phyloP scores from a whole-genome alignment of 2,113 vertebrate genomes.

The Corythornis madagascariensis region DNA sequence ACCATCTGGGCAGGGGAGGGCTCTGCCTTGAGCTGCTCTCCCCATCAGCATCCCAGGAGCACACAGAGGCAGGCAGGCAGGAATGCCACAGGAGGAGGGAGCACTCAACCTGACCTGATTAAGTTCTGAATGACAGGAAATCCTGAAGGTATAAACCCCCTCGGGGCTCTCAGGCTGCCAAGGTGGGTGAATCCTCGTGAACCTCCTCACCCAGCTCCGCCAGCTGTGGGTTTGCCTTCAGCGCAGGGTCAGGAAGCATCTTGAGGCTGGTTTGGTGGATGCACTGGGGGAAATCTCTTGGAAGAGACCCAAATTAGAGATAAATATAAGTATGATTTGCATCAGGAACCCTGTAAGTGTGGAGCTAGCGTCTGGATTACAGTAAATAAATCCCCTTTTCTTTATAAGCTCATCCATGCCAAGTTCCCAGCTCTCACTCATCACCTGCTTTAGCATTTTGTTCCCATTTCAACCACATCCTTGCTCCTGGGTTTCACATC shows the following conservation, averaged over 20 bases:
- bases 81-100: neutral
- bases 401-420: neutral
- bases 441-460: neutral
- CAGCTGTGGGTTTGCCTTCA: neutral
- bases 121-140: slow-evolving; percentile 1
- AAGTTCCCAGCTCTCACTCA: neutral
- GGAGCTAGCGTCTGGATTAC: neutral
- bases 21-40: slow-evolving; percentile 2
- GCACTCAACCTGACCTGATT: slow-evolving; percentile 7
- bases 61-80: neutral
- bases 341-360: neutral
- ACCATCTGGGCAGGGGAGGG: neutral
- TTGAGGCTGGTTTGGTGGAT: rapidly evolving
- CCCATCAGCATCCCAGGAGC: neutral
- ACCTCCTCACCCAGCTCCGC: neutral
- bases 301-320: neutral
- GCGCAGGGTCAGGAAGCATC: neutral
- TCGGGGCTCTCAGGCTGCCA: neutral
- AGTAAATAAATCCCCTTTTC: slow-evolving; percentile 32
- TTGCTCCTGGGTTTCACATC: neutral
- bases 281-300: neutral
- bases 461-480: neutral
- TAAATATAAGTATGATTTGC: neutral
- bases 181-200: neutral
- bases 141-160: neutral